A percentile compares a stretch with the other conserved stretches of the same genome.
Evolutionary conservation across 1,140 invertebrate genomes (phyloP).

Genomic region (Drosophila cardini): DNA sequence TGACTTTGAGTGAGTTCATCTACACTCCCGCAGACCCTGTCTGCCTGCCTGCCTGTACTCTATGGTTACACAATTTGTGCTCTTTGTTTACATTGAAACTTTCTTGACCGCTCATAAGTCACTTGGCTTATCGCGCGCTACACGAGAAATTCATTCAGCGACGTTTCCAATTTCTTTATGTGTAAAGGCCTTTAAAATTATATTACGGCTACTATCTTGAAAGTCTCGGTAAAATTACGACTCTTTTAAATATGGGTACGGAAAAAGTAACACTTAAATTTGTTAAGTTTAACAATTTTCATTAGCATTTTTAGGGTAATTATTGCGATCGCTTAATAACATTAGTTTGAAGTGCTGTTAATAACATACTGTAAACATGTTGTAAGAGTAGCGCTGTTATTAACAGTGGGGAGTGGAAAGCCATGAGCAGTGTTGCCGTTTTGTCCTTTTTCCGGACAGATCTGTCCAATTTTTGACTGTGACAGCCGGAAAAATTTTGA

Average conservation of each 20-base stretch:
- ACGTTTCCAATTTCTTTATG: conserved; percentile 22
- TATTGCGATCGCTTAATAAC: background rate
- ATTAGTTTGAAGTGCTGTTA: too few relatives aligned
- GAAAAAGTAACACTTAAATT: background rate
- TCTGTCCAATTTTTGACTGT: too few relatives aligned
- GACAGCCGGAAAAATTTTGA: too few relatives aligned
- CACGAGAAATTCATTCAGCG: conserved; percentile 33
- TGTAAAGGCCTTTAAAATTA: conserved; percentile 9
- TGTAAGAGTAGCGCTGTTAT: too few relatives aligned
- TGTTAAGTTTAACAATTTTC: background rate
- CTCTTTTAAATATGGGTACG: background rate
- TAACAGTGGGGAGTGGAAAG: too few relatives aligned
- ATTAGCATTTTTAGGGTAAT: background rate
- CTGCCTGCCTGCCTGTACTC: conserved; percentile 19
- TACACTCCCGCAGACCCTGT: background rate
- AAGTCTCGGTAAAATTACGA: background rate
- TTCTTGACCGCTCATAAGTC: conserved; percentile 36
- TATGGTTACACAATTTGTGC: conserved; percentile 57
- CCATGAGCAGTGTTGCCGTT: too few relatives aligned
- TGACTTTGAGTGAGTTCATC: conserved; percentile 10
- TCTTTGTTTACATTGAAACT: conserved; percentile 65
- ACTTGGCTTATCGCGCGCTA: conserved; percentile 8
- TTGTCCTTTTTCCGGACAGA: too few relatives aligned
- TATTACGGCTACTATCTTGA: background rate
- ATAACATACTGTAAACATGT: too few relatives aligned